A percentile compares a stretch with the other conserved stretches of the same genome.
phyloP scores from a whole-genome alignment of 2,113 vertebrate genomes.

The Psittacus erithacus region DNA sequence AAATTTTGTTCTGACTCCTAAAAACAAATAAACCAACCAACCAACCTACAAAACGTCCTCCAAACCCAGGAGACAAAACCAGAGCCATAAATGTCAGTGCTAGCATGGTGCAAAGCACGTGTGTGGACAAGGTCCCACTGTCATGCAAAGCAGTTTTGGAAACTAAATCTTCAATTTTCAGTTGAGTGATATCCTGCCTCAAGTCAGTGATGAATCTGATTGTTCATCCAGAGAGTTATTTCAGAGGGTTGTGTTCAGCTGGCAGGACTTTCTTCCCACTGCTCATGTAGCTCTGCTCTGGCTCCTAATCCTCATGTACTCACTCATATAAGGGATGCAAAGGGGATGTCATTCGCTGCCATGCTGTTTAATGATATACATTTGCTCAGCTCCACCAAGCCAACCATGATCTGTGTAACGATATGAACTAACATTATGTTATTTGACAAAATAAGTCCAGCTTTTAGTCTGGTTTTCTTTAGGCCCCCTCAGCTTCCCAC shows the following conservation, averaged over 20 bases:
- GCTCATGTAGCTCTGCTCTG: neutral
- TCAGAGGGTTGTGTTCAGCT: neutral
- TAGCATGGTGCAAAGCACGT: accelerated
- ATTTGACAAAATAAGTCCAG: neutral
- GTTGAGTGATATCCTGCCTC: neutral
- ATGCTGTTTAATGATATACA: neutral
- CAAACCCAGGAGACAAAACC: neutral
- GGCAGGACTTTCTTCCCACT: neutral
- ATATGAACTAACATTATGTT: neutral
- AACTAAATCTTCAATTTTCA: neutral
- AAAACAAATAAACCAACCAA: neutral
- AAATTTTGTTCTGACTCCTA: neutral
- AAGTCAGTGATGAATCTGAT: neutral
- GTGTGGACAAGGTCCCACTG: accelerated
- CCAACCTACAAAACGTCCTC: accelerated
- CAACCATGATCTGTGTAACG: neutral
- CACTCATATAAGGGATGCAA: neutral
- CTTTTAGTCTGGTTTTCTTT: neutral
- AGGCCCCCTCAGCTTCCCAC: too few relatives aligned
- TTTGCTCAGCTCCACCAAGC: neutral
- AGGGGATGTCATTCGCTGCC: neutral
- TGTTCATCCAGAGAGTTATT: neutral
- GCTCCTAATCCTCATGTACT: neutral
- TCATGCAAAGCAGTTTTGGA: neutral
- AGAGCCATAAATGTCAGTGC: neutral